These are phyloP conservation scores for Chionoecetes opilio DNA, from an alignment of 1,140 invertebrate species.

Conservation along the genomic window DNA sequence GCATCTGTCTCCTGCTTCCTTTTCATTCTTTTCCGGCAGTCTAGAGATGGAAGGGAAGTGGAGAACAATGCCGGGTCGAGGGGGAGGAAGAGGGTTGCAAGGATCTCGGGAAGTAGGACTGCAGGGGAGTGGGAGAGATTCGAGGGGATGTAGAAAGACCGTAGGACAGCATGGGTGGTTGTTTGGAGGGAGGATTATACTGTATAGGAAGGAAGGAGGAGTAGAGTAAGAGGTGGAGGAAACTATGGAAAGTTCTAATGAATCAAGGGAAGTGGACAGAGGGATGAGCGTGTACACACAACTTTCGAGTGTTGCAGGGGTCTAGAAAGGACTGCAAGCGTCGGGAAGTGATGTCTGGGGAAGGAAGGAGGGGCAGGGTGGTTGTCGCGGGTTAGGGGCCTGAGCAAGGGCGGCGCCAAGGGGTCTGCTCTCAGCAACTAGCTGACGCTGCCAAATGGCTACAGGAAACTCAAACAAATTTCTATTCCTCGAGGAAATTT, in stretches of 20 bases:
- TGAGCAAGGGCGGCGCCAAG: conserved; percentile 5
- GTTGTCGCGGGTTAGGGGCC: neutral
- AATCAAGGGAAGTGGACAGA: neutral
- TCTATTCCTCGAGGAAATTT: conserved; percentile 35
- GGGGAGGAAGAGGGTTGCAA: neutral
- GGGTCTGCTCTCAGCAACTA: conserved; percentile 32
- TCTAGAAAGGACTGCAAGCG: neutral
- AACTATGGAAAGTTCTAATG: neutral
- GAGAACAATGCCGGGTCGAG: conserved; percentile 25
- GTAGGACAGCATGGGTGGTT: neutral
- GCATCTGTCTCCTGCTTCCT: neutral
- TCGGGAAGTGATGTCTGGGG: neutral
- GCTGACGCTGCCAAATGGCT: conserved; percentile 50
- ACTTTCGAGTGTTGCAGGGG: neutral
- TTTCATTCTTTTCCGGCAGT: conserved; percentile 20
- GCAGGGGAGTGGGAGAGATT: neutral
- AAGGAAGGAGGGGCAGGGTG: neutral
- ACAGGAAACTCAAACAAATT: conserved; percentile 57
- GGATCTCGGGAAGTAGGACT: neutral
- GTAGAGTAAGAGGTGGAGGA: neutral
- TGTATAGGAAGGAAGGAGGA: neutral
- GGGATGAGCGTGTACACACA: neutral
- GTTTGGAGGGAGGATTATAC: neutral
- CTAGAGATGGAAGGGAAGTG: conserved; percentile 37
- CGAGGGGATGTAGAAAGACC: neutral